These are phyloP conservation scores for Linyphia triangularis DNA, from an alignment of 2,888 invertebrate species.

Conservation along the genomic window DNA sequence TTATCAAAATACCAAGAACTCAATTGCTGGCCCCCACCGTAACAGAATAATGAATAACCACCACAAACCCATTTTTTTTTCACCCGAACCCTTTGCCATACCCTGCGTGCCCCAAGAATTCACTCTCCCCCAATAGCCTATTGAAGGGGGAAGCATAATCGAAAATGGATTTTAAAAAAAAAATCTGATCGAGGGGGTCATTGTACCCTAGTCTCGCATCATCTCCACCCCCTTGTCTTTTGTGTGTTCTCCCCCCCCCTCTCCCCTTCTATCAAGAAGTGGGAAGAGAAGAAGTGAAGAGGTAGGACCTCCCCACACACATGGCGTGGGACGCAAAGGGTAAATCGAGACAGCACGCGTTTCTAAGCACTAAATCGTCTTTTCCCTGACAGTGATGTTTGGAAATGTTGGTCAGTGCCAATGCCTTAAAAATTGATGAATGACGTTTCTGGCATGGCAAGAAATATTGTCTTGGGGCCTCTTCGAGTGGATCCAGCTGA, in stretches of 20 bases:
- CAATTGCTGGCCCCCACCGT: not conserved
- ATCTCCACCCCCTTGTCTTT: not conserved
- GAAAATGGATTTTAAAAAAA: not conserved
- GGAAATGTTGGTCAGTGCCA: conserved; percentile 6
- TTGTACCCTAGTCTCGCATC: conserved; percentile 30
- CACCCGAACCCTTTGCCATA: not conserved
- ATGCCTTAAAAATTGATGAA: conserved; percentile 22
- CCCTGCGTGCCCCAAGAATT: not conserved
- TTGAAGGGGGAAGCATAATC: not conserved
- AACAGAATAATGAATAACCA: conserved; percentile 9
- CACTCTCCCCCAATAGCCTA: not conserved
- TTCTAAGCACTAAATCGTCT: not conserved
- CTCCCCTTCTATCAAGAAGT: not conserved
- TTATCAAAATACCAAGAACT: not conserved
- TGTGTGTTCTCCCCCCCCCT: conserved; percentile 19
- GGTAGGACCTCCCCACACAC: not conserved
- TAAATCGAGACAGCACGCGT: conserved; percentile 12
- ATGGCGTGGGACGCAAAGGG: conserved; percentile 27
- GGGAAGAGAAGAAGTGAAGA: conserved; percentile 29
- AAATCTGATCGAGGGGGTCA: conserved; percentile 37
- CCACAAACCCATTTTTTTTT: not conserved
- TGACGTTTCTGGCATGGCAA: not conserved
- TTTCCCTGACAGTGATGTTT: conserved; percentile 9
- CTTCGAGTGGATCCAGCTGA: not conserved
- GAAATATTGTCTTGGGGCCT: no score